These are phyloP conservation scores for Ataeniobius toweri DNA, from an alignment of 2,797 vertebrate genomes.

Conservation along the genomic window DNA sequence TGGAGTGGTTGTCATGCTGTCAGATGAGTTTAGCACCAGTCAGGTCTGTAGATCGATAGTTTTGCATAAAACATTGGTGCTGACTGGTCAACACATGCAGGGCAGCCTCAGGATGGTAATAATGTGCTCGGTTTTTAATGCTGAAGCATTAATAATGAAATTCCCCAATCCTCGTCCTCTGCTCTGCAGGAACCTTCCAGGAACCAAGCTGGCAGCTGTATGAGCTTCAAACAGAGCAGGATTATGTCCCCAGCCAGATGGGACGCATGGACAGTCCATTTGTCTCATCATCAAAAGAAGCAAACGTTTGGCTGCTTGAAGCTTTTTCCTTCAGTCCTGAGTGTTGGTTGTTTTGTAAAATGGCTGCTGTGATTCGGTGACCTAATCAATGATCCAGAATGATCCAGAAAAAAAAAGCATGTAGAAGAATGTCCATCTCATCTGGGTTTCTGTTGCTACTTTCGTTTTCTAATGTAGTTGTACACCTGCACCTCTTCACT, in stretches of 20 bases:
- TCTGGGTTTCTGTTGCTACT: no score
- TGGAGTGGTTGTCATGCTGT: not conserved
- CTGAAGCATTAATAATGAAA: conserved; percentile 44
- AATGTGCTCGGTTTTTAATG: conserved; percentile 19
- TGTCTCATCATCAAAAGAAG: no score
- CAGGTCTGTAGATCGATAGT: not conserved
- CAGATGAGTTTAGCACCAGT: not conserved
- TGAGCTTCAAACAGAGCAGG: conserved; percentile 46
- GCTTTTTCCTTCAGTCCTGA: no score
- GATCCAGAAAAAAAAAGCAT: no score
- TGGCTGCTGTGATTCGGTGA: no score
- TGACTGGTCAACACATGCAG: not conserved
- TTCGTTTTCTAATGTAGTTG: no score
- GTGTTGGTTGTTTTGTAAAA: no score
- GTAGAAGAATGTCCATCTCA: no score
- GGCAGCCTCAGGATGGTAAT: conserved; percentile 3
- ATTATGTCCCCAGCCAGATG: conserved; percentile 14
- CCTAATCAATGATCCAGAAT: no score
- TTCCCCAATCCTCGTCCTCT: not conserved
- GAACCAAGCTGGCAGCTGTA: conserved; percentile 31
- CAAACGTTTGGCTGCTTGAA: no score
- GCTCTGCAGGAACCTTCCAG: conserved; percentile 26
- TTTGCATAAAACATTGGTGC: not conserved
- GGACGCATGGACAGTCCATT: not conserved
- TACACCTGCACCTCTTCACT: no score